Conservation (phyloP, 2,113 vertebrate genomes). For the Eclectus roratus region DNA sequence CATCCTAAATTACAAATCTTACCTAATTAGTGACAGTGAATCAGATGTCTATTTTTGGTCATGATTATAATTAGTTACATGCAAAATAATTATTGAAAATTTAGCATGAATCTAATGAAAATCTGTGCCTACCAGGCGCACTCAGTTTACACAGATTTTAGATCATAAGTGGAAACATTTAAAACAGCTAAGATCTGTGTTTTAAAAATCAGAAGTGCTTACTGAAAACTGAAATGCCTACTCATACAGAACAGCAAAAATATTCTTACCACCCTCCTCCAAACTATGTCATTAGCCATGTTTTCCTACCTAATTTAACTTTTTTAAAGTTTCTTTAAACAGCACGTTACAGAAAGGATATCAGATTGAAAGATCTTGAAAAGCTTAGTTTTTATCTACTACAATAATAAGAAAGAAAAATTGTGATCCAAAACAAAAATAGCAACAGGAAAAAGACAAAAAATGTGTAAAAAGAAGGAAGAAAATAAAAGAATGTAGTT, state of each 20-base stretch:
- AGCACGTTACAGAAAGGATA: not conserved
- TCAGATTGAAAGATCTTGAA: not conserved
- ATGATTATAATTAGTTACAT: not conserved
- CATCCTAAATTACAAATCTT: not conserved
- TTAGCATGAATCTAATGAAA: not conserved
- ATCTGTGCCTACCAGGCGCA: not conserved
- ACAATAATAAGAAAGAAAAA: not conserved
- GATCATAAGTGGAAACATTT: not conserved
- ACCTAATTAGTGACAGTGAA: not conserved
- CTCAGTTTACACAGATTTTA: not conserved
- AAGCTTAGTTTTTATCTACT: not conserved
- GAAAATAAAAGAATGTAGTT: not conserved
- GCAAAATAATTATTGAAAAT: not conserved
- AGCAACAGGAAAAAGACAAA: not conserved
- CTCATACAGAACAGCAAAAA: not conserved
- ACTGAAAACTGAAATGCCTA: not conserved
- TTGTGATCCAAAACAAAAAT: not conserved
- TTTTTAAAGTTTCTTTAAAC: not conserved
- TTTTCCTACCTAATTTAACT: not conserved
- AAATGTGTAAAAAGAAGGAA: not conserved
- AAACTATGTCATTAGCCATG: not conserved
- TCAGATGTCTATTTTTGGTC: not conserved
- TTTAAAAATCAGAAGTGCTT: not conserved
- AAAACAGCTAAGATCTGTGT: not conserved
- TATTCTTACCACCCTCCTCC: not conserved